These are phyloP conservation scores for Leptopilina clavipes DNA, from an alignment of 1,140 invertebrate genomes.

Conservation along the genomic window DNA sequence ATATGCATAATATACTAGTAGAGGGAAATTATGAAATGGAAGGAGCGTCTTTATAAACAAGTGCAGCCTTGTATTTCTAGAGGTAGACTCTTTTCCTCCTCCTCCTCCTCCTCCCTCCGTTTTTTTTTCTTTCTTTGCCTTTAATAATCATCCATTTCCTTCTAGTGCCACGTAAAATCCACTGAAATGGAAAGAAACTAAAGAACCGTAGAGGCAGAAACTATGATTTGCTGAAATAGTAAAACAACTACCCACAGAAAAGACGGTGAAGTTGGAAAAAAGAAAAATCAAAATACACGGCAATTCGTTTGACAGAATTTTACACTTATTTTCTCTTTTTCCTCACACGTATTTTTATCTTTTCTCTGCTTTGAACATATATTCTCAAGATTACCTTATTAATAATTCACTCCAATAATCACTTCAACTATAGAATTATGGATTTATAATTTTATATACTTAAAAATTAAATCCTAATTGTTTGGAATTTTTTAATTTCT, in stretches of 20 bases:
- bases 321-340: not conserved
- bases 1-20: not conserved
- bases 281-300: constrained; percentile 19
- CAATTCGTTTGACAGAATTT: constrained; percentile 13
- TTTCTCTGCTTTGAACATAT: not conserved
- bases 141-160: constrained; percentile 28
- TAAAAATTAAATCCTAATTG: too few relatives aligned
- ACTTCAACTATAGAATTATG: not conserved
- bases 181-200: constrained; percentile 14
- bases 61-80: constrained; percentile 22
- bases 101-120: too few relatives aligned
- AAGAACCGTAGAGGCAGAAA: not conserved
- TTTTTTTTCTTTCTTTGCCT: constrained; percentile 2
- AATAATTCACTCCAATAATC: constrained; percentile 12
- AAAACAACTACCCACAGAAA: constrained; percentile 9
- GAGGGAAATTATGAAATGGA: not conserved
- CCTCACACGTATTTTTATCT: not conserved
- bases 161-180: constrained; percentile 3
- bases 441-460: not conserved
- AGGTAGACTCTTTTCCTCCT: not conserved
- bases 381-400: constrained; percentile 1
- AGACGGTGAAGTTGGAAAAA: not conserved
- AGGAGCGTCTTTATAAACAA: constrained; percentile 19
- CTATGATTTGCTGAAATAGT: constrained; percentile 31
- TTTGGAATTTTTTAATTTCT: too few relatives aligned